Evolutionary conservation across 2,113 vertebrate species (phyloP).

Genomic region (Rhizomys pruinosus): DNA sequence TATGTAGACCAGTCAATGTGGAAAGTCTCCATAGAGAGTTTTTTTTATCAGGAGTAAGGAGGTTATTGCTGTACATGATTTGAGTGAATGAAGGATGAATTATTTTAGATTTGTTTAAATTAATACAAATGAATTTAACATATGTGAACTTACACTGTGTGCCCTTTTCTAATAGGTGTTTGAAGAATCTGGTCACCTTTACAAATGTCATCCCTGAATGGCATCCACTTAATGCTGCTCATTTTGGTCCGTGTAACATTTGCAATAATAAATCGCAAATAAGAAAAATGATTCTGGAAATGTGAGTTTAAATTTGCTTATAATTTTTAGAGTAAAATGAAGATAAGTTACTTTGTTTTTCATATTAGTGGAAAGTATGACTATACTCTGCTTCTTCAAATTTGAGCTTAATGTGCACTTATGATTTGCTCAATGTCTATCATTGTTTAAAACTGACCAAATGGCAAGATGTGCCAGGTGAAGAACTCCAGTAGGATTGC

Average conservation of each 20-base stretch:
- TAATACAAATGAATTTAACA: neutral
- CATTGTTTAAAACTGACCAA: neutral
- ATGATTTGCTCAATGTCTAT: neutral
- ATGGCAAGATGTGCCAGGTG: neutral
- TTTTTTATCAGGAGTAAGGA: neutral
- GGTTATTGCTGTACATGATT: neutral
- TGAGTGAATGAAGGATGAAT: neutral
- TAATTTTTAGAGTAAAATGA: constrained; percentile 44
- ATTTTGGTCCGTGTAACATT: constrained; percentile 88
- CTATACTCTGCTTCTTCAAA: neutral
- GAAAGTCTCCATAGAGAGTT: neutral
- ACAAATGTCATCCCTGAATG: constrained; percentile 90
- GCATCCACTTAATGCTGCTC: constrained; percentile 91
- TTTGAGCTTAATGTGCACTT: neutral
- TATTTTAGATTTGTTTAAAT: neutral
- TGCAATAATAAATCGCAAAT: constrained; percentile 89
- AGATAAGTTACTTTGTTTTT: neutral
- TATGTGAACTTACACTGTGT: neutral
- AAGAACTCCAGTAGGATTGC: neutral
- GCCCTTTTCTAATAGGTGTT: constrained; percentile 78
- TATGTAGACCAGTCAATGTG: too few species aligned
- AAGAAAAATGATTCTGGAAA: constrained; percentile 90
- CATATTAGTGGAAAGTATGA: neutral
- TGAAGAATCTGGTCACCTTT: constrained; percentile 91
- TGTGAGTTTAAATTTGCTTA: constrained; percentile 85